Conservation (phyloP, 2,888 invertebrate species). For the Acronicta leporina region DNA sequence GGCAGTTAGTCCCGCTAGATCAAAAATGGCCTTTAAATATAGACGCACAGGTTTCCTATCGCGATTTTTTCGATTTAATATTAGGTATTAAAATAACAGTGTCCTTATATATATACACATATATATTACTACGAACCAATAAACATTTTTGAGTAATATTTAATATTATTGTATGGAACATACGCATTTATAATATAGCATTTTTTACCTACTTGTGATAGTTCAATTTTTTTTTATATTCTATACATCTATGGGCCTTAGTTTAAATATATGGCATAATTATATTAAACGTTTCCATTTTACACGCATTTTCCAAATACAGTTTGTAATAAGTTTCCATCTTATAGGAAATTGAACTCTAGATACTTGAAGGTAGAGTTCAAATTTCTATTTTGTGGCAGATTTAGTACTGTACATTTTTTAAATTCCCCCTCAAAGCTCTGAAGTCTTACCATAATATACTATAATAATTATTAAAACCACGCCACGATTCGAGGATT, state of each 20-base stretch:
- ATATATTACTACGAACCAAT: conserved; percentile 54
- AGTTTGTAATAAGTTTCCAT: too few species aligned
- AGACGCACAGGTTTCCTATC: conserved; percentile 65
- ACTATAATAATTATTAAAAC: conserved; percentile 18
- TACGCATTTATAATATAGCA: conserved; percentile 77
- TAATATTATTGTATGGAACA: conserved; percentile 58
- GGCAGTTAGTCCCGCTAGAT: conserved; percentile 66
- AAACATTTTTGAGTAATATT: conserved; percentile 54
- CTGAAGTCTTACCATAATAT: too few species aligned
- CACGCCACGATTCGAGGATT: conserved; percentile 11
- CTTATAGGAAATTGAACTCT: not conserved
- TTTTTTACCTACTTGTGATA: conserved; percentile 78
- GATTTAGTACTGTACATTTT: conserved; percentile 16
- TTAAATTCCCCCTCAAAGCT: too few species aligned
- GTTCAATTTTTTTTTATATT: conserved; percentile 62
- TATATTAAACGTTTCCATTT: too few species aligned
- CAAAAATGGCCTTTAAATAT: conserved; percentile 59
- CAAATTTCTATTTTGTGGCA: conserved; percentile 6
- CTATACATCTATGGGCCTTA: conserved; percentile 27
- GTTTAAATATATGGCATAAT: not conserved
- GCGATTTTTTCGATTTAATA: conserved; percentile 59
- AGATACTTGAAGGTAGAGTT: not conserved
- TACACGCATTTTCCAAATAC: too few species aligned
- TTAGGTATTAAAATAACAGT: conserved; percentile 61
- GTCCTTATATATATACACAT: conserved; percentile 64